These are phyloP conservation scores for Belonocnema kinseyi DNA, from an alignment of 1,140 invertebrate genomes.

Conservation along the genomic window DNA sequence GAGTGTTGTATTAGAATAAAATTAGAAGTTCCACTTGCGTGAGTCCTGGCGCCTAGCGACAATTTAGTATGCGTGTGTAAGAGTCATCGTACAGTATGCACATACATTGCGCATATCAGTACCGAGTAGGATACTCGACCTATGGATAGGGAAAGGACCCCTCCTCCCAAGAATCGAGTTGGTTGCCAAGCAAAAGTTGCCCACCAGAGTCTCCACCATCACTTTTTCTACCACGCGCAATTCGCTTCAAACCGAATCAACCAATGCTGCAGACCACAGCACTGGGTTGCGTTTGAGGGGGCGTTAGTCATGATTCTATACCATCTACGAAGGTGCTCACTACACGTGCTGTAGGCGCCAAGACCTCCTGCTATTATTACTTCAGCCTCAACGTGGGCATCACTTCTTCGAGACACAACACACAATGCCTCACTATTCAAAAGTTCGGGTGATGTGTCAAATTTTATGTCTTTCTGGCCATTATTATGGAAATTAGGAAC, in stretches of 20 bases:
- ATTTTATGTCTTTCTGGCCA: too few relatives aligned
- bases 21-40: neutral
- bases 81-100: neutral
- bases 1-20: neutral
- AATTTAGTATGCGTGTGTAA: neutral
- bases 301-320: neutral
- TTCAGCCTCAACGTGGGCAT: neutral
- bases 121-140: slow-evolving; percentile 34
- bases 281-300: neutral
- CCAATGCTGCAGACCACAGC: neutral
- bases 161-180: slow-evolving; percentile 38
- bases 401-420: neutral
- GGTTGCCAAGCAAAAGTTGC: slow-evolving; percentile 44
- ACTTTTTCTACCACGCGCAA: slow-evolving; percentile 30
- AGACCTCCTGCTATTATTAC: slow-evolving; percentile 14
- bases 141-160: slow-evolving; percentile 29
- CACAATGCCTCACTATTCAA: too few relatives aligned
- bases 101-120: neutral
- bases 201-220: slow-evolving; percentile 31
- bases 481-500: too few relatives aligned
- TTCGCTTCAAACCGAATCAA: slow-evolving; percentile 32
- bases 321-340: slow-evolving; percentile 3
- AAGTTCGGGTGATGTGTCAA: too few relatives aligned
- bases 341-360: slow-evolving; percentile 27
- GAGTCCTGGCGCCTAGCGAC: slow-evolving; percentile 10